A percentile compares a stretch with the other conserved stretches of the same genome.
Evolutionary conservation across 2,113 vertebrate genomes (phyloP).

Genomic region (Ceyx cyanopectus): DNA sequence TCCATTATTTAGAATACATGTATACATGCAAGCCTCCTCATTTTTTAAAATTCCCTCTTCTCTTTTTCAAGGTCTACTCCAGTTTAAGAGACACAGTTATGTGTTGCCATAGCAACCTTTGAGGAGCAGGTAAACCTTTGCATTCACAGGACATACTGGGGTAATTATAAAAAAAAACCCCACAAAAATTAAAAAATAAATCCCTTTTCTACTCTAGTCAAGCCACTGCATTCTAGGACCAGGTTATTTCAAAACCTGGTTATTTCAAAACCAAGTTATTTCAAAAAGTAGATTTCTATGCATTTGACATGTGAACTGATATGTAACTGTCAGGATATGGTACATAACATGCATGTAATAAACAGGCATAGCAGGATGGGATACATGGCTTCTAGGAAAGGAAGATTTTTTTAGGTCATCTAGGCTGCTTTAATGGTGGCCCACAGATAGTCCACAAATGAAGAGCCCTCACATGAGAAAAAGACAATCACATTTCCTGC

Average conservation of each 20-base stretch:
- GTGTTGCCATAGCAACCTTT: slow-evolving; percentile 24
- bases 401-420: neutral
- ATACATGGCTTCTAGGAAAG: neutral
- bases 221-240: neutral
- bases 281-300: neutral
- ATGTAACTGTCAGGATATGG: neutral
- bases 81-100: neutral
- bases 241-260: neutral
- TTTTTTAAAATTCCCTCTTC: neutral
- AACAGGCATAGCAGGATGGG: neutral
- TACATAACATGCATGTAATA: neutral
- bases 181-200: neutral
- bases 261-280: neutral
- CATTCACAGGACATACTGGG: neutral
- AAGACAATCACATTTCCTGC: neutral
- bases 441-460: neutral
- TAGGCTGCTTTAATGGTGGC: neutral
- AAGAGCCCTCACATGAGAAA: neutral
- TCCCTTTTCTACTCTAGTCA: neutral
- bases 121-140: neutral
- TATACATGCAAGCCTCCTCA: neutral
- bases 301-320: neutral
- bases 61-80: neutral
- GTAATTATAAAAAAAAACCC: neutral
- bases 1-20: neutral